Conservation (phyloP, 1,140 invertebrate species). For the Pseudomyrmex cubaensis region DNA sequence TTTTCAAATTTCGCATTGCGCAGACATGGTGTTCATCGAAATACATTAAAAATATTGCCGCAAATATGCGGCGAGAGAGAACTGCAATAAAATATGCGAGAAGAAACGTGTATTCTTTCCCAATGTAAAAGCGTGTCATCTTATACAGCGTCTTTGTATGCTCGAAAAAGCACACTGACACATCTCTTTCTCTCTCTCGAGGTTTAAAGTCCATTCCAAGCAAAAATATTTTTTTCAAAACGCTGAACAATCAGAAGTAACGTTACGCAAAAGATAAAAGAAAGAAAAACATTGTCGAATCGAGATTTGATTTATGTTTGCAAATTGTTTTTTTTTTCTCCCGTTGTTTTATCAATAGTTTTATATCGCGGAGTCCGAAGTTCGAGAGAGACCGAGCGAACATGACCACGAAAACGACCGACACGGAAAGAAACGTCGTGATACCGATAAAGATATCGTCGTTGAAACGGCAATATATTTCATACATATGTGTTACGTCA, state of each 20-base stretch:
- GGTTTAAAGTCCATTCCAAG: slow-evolving; percentile 10
- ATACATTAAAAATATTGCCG: no score
- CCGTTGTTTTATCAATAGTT: neutral
- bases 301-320: slow-evolving; percentile 8
- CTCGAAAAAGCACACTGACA: neutral
- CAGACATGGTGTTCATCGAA: no score
- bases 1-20: no score
- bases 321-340: no score
- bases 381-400: neutral
- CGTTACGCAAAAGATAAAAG: neutral
- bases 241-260: neutral
- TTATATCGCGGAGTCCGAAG: slow-evolving; percentile 13
- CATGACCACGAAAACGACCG: neutral
- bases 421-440: slow-evolving; percentile 18
- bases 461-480: neutral
- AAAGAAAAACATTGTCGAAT: neutral
- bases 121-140: no score
- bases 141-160: no score
- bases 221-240: slow-evolving; percentile 9
- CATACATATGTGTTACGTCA: slow-evolving; percentile 28
- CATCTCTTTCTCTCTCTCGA: neutral
- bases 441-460: slow-evolving; percentile 27
- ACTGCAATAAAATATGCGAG: no score
- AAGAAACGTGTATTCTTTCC: no score
- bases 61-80: no score